Conservation (phyloP, 2,797 vertebrate genomes). For the Leuciscus waleckii region DNA sequence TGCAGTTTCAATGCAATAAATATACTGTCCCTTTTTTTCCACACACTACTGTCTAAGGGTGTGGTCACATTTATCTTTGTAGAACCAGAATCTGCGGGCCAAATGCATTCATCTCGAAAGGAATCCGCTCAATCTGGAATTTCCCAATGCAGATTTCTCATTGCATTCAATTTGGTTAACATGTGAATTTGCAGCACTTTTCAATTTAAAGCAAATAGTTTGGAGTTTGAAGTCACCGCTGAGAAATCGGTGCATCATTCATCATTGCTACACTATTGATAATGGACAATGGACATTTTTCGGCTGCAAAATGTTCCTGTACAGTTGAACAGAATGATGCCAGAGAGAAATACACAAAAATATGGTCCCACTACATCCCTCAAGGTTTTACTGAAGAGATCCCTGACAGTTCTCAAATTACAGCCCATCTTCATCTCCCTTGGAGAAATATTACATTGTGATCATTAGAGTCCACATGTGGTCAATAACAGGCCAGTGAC, state of each 20-base stretch:
- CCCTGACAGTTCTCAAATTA: conserved; percentile 51
- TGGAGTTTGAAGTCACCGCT: not conserved
- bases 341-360: not conserved
- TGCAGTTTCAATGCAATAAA: not conserved
- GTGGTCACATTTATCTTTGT: not conserved
- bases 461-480: conserved; percentile 71
- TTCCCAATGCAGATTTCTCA: not conserved
- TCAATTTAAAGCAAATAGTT: not conserved
- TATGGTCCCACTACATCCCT: not conserved
- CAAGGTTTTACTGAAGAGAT: conserved; percentile 25
- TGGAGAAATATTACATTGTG: conserved; percentile 68
- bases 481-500: conserved; percentile 53
- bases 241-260: not conserved
- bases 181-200: not conserved
- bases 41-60: not conserved
- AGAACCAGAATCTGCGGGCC: no score
- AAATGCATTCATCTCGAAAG: not conserved
- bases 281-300: not conserved
- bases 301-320: not conserved
- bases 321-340: not conserved
- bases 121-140: no score
- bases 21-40: not conserved
- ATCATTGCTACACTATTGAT: not conserved
- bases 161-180: not conserved
- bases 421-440: conserved; percentile 51